Evolutionary conservation across 2,888 invertebrate genomes (phyloP).

Genomic region (Allophyes oxyacanthae): DNA sequence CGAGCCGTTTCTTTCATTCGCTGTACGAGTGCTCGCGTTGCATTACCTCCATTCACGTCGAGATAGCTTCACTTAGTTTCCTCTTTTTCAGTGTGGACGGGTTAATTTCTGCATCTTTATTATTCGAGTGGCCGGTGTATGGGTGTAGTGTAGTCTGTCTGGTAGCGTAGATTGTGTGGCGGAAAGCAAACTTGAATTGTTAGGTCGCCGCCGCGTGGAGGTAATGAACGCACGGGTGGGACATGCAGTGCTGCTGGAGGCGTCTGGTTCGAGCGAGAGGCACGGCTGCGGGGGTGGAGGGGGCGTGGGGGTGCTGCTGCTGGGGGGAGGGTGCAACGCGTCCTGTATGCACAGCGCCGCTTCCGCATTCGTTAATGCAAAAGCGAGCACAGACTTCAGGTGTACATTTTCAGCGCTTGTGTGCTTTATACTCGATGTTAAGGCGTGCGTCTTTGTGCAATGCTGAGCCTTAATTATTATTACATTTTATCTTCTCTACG

Average conservation of each 20-base stretch:
- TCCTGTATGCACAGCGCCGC: conserved; percentile 88
- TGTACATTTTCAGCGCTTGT: conserved; percentile 88
- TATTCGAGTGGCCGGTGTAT: conserved; percentile 87
- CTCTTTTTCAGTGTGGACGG: conserved; percentile 85
- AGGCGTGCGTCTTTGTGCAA: conserved; percentile 86
- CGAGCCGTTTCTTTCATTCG: conserved; percentile 87
- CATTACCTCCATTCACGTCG: conserved; percentile 86
- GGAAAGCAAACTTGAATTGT: conserved; percentile 89
- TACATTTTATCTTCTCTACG: conserved; percentile 81
- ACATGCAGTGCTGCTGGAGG: conserved; percentile 83
- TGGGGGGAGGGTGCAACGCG: conserved; percentile 76
- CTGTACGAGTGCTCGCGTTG: conserved; percentile 81
- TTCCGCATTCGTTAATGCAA: conserved; percentile 90
- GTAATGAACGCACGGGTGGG: conserved; percentile 88
- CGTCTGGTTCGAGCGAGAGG: conserved; percentile 84
- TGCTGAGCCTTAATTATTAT: conserved; percentile 85
- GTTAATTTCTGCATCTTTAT: conserved; percentile 89
- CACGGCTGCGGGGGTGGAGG: conserved; percentile 58
- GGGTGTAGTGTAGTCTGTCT: conserved; percentile 82
- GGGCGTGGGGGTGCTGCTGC: conserved; percentile 58
- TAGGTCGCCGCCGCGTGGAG: conserved; percentile 83
- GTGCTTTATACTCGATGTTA: conserved; percentile 85
- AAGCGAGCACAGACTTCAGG: conserved; percentile 88
- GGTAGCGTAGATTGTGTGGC: conserved; percentile 86
- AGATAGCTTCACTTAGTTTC: conserved; percentile 89